These are phyloP conservation scores for Temnothorax ravouxi DNA, from an alignment of 2,888 invertebrate species.

Conservation along the genomic window DNA sequence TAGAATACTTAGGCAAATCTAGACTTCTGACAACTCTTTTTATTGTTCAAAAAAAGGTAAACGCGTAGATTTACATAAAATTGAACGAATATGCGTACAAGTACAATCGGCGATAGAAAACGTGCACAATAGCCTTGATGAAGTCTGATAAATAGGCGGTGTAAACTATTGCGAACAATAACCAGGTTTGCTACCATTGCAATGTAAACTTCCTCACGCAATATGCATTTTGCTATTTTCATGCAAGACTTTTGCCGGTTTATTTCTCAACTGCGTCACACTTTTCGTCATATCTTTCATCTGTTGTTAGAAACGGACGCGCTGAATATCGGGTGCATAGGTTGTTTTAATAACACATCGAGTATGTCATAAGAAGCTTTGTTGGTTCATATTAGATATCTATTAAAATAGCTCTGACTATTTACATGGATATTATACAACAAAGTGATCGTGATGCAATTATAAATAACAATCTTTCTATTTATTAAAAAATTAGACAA, in stretches of 20 bases:
- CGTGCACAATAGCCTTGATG: neutral
- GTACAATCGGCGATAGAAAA: neutral
- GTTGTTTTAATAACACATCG: constrained; percentile 4
- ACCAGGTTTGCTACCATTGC: neutral
- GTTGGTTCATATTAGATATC: neutral
- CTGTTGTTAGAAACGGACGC: neutral
- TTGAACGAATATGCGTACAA: neutral
- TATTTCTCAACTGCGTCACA: constrained; percentile 1
- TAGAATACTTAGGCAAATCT: neutral
- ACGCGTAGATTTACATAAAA: neutral
- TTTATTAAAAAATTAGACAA: neutral
- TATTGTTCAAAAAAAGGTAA: neutral
- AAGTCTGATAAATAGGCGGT: neutral
- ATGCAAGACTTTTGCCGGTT: neutral
- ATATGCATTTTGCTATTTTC: neutral
- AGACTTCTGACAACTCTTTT: neutral
- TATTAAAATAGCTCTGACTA: neutral
- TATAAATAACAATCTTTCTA: neutral
- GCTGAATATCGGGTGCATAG: neutral
- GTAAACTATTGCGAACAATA: neutral
- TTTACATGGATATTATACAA: neutral
- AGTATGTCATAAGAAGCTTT: neutral
- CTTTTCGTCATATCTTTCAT: constrained; percentile 3
- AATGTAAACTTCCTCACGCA: neutral
- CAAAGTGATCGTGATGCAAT: neutral